Base-by-base conservation (phyloP, 2,888 invertebrate species). In the Megamerina dolium region DNA sequence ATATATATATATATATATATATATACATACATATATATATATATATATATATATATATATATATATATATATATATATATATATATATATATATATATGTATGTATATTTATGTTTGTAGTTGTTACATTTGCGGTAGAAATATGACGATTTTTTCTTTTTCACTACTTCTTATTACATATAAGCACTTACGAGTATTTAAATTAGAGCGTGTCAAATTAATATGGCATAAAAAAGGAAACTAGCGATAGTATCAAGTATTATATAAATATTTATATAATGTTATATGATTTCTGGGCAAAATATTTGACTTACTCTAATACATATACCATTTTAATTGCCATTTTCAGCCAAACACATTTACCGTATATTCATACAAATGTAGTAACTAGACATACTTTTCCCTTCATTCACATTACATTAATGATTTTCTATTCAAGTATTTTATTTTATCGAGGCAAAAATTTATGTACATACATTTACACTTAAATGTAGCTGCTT, bases 371-470 rank as follows among this genome's bases (percentile, higher is more conserved):
- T 27, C 13, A 13, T 27, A 13, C 4, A 10, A 27, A 3, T 4
- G 13, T 3, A 10, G 13, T n/a, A 27, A 27, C 13, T 27, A 27
- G 13, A 27, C 13, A n/a, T 27, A 3, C 3, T 27, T 27, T 27
- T 27, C 13, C 27, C 27, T n/a, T n/a, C n/a, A n/a, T n/a, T n/a
- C 13, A 27, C 13, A 27, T 27, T 27, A n/a, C 5, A 27, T 61
- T 60, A 62, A 62, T 62, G 62, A 60, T 62, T 59, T 57, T 60
- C 57, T 50, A 57, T 59, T 58, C 53, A 53, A 49, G 50, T 41
- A 49, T 40, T 40, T 45, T 37, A 39, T 32, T 40, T 16, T 32
- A 17, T 14, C 12, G 6, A 32, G 40, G 21, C 26, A 23, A 9
- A 31, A 18, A 33, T 21, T 31, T n/a, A 33, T n/a, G 10, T n/a